phyloP scores from a whole-genome alignment of 2,113 vertebrate genomes.

The Heterotilapia buettikoferi region DNA sequence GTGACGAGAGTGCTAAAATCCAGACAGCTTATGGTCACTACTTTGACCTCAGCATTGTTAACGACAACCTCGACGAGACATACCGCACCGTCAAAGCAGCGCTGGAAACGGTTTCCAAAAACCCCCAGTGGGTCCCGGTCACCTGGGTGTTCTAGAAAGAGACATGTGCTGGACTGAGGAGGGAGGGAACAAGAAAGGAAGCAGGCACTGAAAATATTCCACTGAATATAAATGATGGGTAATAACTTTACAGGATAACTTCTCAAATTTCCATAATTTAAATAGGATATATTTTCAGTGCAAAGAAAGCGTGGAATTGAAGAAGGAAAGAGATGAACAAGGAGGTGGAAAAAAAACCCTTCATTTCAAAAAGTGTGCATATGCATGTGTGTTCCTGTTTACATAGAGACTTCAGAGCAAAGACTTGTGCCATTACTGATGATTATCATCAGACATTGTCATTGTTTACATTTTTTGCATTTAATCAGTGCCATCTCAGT shows the following conservation, averaged over 20 bases:
- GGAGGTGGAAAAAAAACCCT: background rate
- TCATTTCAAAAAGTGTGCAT: background rate
- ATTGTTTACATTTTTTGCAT: slow-evolving; percentile 20
- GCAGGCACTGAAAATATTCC: background rate
- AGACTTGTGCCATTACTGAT: slow-evolving; percentile 15
- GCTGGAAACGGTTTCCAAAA: slow-evolving; percentile 80
- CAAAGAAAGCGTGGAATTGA: background rate
- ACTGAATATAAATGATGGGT: background rate
- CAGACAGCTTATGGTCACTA: slow-evolving; percentile 86
- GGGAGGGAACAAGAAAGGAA: background rate
- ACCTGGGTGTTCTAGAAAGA: slow-evolving; percentile 87
- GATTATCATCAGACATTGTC: background rate
- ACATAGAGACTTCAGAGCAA: background rate
- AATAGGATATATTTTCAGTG: background rate
- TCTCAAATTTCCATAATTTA: background rate
- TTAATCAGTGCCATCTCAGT: background rate
- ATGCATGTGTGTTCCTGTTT: background rate
- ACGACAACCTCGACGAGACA: slow-evolving; percentile 85
- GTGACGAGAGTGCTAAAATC: slow-evolving; percentile 85
- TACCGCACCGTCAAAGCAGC: slow-evolving; percentile 81
- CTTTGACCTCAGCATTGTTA: slow-evolving; percentile 88
- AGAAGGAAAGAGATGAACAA: background rate
- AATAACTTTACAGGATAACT: background rate
- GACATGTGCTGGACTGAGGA: background rate
- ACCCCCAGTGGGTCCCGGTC: slow-evolving; percentile 92